Conservation (phyloP, 2,797 vertebrate genomes). For the Lindbergichthys nudifrons region DNA sequence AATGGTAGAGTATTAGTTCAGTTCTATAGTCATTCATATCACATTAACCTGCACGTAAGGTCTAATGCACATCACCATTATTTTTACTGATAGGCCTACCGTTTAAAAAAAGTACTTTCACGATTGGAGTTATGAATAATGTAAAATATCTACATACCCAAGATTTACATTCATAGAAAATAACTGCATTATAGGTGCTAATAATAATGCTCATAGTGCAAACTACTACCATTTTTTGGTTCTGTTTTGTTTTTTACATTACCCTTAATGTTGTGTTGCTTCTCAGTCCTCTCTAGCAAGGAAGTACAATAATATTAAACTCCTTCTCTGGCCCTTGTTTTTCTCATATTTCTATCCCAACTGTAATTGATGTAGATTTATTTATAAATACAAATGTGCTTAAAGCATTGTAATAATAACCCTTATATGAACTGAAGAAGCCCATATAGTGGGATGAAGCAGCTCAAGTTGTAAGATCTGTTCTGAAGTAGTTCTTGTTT, state of each 20-base stretch:
- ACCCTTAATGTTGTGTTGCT: slow-evolving; percentile 4
- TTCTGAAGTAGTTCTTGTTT: slow-evolving; percentile 79
- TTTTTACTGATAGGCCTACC: neutral
- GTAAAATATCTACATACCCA: slow-evolving; percentile 33
- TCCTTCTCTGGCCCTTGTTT: slow-evolving; percentile 1
- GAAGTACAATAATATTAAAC: neutral
- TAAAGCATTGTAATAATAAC: slow-evolving; percentile 25
- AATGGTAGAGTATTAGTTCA: slow-evolving; percentile 86
- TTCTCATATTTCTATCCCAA: slow-evolving; percentile 1
- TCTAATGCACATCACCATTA: slow-evolving; percentile 39
- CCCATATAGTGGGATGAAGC: slow-evolving; percentile 26
- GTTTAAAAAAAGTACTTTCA: neutral
- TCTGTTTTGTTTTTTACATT: slow-evolving; percentile 3
- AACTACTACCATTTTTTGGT: slow-evolving; percentile 25
- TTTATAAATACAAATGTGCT: neutral
- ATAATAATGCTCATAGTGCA: slow-evolving; percentile 7
- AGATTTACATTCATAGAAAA: slow-evolving; percentile 57
- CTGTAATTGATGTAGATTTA: slow-evolving; percentile 3
- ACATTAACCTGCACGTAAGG: slow-evolving; percentile 56
- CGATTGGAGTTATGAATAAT: neutral
- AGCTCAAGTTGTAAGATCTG: slow-evolving; percentile 62
- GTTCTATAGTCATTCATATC: slow-evolving; percentile 70
- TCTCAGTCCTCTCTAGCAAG: slow-evolving; percentile 19
- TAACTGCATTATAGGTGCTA: neutral
- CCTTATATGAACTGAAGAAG: slow-evolving; percentile 21